Conservation (phyloP, 2,113 vertebrate genomes). For the Syrrhaptes paradoxus region DNA sequence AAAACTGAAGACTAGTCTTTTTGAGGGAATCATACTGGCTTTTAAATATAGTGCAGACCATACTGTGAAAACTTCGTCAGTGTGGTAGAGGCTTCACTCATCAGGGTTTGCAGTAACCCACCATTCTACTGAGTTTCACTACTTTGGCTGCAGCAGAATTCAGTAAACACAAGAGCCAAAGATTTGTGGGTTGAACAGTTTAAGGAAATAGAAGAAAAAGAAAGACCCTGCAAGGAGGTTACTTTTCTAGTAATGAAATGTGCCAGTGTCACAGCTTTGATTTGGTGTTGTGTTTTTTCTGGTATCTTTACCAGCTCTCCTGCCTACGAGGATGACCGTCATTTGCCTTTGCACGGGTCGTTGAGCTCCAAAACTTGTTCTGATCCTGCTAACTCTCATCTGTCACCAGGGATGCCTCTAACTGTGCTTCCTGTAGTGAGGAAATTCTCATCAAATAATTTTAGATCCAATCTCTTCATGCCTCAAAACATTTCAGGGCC, state of each 20-base stretch:
- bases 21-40: background rate
- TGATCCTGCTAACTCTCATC: constrained; percentile 2
- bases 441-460: constrained; percentile 21
- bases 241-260: background rate
- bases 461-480: constrained; percentile 3
- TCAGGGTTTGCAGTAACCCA: background rate
- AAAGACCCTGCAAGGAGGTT: background rate
- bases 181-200: background rate
- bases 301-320: background rate
- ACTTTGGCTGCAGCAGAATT: background rate
- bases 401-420: background rate
- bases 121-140: background rate
- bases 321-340: background rate
- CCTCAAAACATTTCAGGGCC: constrained; percentile 1
- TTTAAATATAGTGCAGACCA: background rate
- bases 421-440: constrained; percentile 57
- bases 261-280: background rate
- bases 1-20: background rate
- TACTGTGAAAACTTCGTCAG: background rate
- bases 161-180: background rate
- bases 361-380: constrained; percentile 16
- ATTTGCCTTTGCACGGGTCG: constrained; percentile 33
- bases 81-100: background rate
- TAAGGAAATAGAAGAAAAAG: background rate
- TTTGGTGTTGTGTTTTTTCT: background rate